Evolutionary conservation across 2,113 vertebrate species (phyloP).

Genomic region (Hemicordylus capensis): DNA sequence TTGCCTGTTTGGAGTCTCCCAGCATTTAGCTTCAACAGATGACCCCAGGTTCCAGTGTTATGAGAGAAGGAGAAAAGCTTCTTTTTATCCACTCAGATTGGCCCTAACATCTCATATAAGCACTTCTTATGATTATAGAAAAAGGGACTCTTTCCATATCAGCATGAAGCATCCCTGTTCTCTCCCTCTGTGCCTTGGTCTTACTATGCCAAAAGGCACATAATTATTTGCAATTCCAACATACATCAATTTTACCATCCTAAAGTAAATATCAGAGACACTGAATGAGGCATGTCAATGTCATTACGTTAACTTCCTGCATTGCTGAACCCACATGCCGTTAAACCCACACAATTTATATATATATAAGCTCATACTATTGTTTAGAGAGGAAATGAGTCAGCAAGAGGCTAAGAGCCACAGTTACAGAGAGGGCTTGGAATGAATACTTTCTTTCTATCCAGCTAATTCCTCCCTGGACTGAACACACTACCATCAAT

Average conservation of each 20-base stretch:
- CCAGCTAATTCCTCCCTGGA: not conserved
- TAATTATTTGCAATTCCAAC: not conserved
- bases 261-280: conserved; percentile 5
- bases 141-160: not conserved
- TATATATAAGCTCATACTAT: not conserved
- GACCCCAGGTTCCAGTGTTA: too few species aligned
- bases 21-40: too few species aligned
- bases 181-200: not conserved
- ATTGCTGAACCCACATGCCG: not conserved
- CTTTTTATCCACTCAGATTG: too few species aligned
- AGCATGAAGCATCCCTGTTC: not conserved
- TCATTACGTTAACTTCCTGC: accelerated
- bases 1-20: too few species aligned
- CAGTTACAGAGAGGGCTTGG: not conserved
- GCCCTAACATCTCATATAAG: too few species aligned
- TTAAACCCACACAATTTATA: not conserved
- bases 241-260: not conserved
- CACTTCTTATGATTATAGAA: too few species aligned
- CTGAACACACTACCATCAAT: not conserved
- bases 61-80: too few species aligned
- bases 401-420: not conserved
- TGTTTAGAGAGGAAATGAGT: not conserved
- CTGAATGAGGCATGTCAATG: not conserved
- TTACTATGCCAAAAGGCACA: not conserved
- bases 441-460: not conserved